Conservation (phyloP, 2,888 invertebrate genomes). For the Chalcis sispes region DNA sequence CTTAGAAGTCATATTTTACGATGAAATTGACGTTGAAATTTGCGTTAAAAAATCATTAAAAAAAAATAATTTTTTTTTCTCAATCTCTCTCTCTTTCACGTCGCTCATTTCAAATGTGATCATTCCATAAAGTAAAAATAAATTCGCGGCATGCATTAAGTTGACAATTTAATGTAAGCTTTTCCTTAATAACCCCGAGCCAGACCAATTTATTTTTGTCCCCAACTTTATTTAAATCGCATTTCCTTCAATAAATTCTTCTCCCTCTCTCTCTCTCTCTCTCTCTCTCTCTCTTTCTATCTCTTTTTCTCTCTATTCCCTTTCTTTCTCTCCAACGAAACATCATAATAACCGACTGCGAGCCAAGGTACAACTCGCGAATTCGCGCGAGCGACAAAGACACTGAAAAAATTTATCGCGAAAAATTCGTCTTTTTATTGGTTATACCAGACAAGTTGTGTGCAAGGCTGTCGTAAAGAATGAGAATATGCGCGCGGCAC, state of each 20-base stretch:
- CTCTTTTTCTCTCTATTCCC: too few relatives aligned
- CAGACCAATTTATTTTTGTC: constrained; percentile 16
- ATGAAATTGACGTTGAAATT: neutral
- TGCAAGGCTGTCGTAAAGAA: constrained; percentile 45
- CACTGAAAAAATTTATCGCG: constrained; percentile 38
- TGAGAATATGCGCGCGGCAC: constrained; percentile 25
- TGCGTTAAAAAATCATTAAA: neutral
- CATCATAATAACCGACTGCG: constrained; percentile 17
- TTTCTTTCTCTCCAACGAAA: neutral
- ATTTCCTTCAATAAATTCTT: constrained; percentile 35
- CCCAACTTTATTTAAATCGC: constrained; percentile 28
- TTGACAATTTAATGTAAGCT: constrained; percentile 4
- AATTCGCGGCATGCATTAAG: neutral
- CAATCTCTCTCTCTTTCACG: too few relatives aligned
- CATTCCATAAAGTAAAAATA: constrained; percentile 10
- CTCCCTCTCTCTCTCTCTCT: neutral
- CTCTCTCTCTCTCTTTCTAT: neutral
- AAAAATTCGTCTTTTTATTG: constrained; percentile 44
- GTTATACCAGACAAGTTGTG: constrained; percentile 27
- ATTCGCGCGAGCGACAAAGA: neutral
- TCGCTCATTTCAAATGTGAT: neutral
- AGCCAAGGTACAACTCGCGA: neutral
- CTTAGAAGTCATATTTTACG: neutral
- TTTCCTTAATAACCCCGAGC: constrained; percentile 18
- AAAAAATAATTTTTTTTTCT: too few relatives aligned